Evolutionary conservation across 2,113 vertebrate species (phyloP), one percentile per base, ranked within the genome.

Genomic region (Burhinus bistriatus): DNA sequence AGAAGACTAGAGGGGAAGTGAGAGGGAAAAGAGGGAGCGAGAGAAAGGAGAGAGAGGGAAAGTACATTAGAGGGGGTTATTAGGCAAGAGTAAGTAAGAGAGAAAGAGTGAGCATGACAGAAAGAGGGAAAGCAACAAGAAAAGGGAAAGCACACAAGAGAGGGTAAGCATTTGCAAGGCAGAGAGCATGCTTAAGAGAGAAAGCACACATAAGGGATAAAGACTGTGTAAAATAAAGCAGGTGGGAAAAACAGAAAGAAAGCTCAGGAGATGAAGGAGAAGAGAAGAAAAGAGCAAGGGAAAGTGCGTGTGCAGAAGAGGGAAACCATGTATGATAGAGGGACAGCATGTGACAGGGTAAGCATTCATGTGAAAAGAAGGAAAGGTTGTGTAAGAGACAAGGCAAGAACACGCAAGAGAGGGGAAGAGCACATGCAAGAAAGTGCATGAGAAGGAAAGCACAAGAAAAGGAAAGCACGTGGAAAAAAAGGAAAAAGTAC

Each of bases 21-120:
- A n/a, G 20, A 29, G 5, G 47, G 32, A 26, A 62, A 62, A 52
- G 27, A 42, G 11, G 7, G 30, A 52, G 20, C 3, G 6, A 44
- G 38, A 44, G 47, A 30, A 36, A 59, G 4, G 10, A 20, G 16
- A 58, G 15, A 15, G 29, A 12, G 17, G 16, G 10, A 12, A 52
- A 52, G 10, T 17, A 42, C 1, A 0, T n/a, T 65, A 18, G 5
- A 2, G 51, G 12, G 8, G 16, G 12, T 7, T 23, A 71, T 61
- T 40, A 61, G 44, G 23, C 38, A 83, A 62, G 20, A 38, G 29
- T 34, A 34, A 34, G 4, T 27, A 58, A 26, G 22, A 70, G 16
- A 18, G 30, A n/a, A 71, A 27, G n/a, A 59, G 17, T 49, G 6
- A 71, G 36, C 9, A 72, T 17, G 25, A 72, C 18, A 61, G n/a